These are phyloP conservation scores for Chironomus tentans DNA, from an alignment of 2,888 invertebrate genomes.

Conservation along the genomic window DNA sequence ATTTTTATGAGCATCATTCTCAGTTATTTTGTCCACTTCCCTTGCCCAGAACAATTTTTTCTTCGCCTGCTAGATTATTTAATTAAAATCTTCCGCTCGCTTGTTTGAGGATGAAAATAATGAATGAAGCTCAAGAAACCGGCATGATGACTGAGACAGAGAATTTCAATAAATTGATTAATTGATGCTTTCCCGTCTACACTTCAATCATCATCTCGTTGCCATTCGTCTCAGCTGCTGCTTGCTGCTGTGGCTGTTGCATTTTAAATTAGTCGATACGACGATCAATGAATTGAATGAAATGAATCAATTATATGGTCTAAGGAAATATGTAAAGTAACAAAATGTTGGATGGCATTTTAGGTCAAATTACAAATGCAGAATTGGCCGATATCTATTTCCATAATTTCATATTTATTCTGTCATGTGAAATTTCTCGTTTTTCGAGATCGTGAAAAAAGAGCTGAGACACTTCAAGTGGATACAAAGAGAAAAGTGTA, in stretches of 20 bases:
- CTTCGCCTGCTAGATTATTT: neutral
- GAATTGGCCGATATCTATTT: conserved; percentile 19
- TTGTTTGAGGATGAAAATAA: no score
- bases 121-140: no score
- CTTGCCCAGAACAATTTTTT: neutral
- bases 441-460: neutral
- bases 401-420: neutral
- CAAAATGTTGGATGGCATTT: neutral
- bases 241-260: neutral
- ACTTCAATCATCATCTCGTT: conserved; percentile 15
- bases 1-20: neutral
- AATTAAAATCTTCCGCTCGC: conserved; percentile 21
- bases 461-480: neutral
- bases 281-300: neutral
- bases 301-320: neutral
- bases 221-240: conserved; percentile 18
- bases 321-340: no score
- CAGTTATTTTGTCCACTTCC: neutral
- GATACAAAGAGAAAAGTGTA: conserved; percentile 3
- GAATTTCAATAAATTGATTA: conserved; percentile 23
- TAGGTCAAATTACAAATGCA: conserved; percentile 19
- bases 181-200: conserved; percentile 10
- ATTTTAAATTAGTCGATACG: neutral
- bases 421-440: conserved; percentile 16
- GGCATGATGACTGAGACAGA: neutral